Conservation (phyloP, 2,888 invertebrate genomes). For the Epirrhoe tristata region DNA sequence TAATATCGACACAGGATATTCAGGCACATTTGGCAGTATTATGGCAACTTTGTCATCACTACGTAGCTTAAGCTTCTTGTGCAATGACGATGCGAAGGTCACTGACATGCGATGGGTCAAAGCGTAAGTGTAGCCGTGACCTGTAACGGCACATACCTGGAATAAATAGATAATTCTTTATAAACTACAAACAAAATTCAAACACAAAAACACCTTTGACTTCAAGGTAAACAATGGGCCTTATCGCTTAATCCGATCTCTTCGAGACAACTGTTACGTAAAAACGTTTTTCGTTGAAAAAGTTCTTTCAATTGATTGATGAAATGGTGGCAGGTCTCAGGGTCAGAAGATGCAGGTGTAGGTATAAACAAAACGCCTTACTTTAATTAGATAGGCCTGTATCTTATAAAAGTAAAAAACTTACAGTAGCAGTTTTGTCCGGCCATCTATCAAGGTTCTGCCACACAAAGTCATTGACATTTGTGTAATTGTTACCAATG, state of each 20-base stretch:
- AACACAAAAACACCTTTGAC: no score
- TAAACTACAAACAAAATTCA: not conserved
- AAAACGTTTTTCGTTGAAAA: no score
- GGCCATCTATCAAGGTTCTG: slow-evolving; percentile 87
- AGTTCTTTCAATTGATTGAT: no score
- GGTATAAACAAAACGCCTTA: no score
- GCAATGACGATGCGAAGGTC: slow-evolving; percentile 87
- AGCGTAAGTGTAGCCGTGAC: slow-evolving; percentile 89
- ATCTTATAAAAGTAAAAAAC: no score
- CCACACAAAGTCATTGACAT: slow-evolving; percentile 87
- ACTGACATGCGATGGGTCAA: slow-evolving; percentile 86
- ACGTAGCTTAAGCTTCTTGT: slow-evolving; percentile 87
- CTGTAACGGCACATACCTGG: slow-evolving; percentile 91
- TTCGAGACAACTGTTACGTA: no score
- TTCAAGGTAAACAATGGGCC: no score
- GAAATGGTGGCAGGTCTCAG: no score
- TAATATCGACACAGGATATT: slow-evolving; percentile 87
- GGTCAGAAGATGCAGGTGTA: no score
- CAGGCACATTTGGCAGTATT: slow-evolving; percentile 91
- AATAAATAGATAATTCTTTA: slow-evolving; percentile 37
- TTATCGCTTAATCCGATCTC: no score
- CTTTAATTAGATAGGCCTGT: no score
- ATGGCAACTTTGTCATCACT: slow-evolving; percentile 88
- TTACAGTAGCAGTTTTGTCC: slow-evolving; percentile 88
- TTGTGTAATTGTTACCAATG: slow-evolving; percentile 77